These are phyloP conservation scores for Pogona vitticeps DNA, from an alignment of 2,113 vertebrate species.

Conservation along the genomic window DNA sequence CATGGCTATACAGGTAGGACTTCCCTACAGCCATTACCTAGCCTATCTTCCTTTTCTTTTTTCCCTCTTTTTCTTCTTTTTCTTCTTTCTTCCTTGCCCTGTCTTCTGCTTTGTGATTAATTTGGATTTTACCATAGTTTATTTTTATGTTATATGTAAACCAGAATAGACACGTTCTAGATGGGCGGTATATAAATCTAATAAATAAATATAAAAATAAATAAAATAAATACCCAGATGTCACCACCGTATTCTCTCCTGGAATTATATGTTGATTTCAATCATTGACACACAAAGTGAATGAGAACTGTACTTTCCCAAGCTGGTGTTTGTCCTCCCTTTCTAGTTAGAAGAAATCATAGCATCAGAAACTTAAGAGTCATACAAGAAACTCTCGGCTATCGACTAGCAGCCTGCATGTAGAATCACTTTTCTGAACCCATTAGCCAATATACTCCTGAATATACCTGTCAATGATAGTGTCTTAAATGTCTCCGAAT, in stretches of 20 bases:
- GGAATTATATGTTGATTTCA: constrained; percentile 3
- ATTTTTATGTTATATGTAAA: too few relatives aligned
- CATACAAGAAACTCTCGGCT: accelerated
- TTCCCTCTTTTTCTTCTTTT: too few relatives aligned
- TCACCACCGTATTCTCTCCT: background rate
- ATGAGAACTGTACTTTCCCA: constrained; percentile 11
- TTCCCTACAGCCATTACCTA: too few relatives aligned
- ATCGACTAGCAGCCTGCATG: constrained; percentile 1
- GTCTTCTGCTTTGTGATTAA: too few relatives aligned
- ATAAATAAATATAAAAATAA: too few relatives aligned
- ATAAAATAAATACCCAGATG: too few relatives aligned
- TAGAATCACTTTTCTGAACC: background rate
- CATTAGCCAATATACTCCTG: constrained; percentile 10
- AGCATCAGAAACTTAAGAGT: background rate
- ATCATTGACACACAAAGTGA: background rate
- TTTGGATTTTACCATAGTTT: too few relatives aligned
- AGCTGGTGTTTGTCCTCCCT: background rate
- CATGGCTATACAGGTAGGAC: too few relatives aligned
- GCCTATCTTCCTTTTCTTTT: too few relatives aligned
- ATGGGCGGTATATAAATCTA: too few relatives aligned
- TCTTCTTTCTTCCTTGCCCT: too few relatives aligned
- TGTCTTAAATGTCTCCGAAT: background rate
- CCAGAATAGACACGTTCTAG: too few relatives aligned
- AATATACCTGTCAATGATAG: background rate
- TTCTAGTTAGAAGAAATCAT: background rate